A percentile compares a stretch with the other conserved stretches of the same genome.
These are phyloP conservation scores for Ceratitis capitata DNA, from an alignment of 1,140 invertebrate genomes.

Conservation along the genomic window DNA sequence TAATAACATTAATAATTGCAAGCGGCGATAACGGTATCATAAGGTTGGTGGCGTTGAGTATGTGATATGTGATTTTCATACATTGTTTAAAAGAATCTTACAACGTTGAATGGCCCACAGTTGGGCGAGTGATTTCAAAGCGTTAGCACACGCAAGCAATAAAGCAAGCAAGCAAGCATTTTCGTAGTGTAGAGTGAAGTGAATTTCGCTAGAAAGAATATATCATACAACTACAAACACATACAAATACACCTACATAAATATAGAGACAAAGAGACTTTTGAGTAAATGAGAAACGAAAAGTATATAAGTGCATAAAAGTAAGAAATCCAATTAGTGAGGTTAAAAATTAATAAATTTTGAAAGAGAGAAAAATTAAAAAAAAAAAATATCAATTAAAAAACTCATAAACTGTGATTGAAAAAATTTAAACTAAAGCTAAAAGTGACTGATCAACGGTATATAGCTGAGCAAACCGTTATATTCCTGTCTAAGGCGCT, in stretches of 20 bases:
- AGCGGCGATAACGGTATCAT: background rate
- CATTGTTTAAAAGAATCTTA: background rate
- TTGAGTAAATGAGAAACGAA: no score
- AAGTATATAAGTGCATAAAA: background rate
- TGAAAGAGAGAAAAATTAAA: background rate
- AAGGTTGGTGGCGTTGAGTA: no score
- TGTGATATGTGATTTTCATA: background rate
- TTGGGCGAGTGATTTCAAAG: background rate
- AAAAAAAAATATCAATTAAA: background rate
- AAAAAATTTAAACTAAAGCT: no score
- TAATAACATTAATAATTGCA: background rate
- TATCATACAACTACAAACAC: background rate
- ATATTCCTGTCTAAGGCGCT: background rate
- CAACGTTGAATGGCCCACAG: background rate
- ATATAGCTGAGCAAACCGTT: no score
- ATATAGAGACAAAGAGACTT: background rate
- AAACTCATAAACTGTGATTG: no score
- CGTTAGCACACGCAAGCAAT: slow-evolving; percentile 28
- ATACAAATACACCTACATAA: background rate
- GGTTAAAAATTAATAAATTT: background rate
- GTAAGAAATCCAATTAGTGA: background rate
- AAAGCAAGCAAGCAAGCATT: no score
- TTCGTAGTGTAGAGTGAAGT: no score
- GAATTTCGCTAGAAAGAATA: background rate
- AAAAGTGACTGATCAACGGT: no score